Percentiles rank a stretch among this genome's conserved stretches.
Conservation (phyloP, 1,140 invertebrate genomes). For the Aradophagus sp. region DNA sequence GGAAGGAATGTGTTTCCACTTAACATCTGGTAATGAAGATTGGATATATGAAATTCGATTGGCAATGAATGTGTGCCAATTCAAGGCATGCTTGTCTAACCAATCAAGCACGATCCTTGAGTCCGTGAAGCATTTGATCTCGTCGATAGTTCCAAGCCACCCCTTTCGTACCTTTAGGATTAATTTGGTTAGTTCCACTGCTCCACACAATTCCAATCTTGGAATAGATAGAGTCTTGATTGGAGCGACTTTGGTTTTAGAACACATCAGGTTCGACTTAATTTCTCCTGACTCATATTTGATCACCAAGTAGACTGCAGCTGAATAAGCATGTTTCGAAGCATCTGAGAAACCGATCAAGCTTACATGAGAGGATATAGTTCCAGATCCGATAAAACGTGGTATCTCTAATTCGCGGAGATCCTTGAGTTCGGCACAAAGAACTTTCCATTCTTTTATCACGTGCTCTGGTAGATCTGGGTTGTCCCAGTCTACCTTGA, state of each 20-base stretch:
- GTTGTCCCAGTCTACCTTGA: background rate
- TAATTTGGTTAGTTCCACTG: background rate
- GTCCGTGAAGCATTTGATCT: background rate
- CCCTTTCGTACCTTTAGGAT: background rate
- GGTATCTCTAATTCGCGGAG: no score
- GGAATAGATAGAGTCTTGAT: background rate
- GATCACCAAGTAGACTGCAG: background rate
- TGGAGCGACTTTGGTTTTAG: background rate
- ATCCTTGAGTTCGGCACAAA: no score
- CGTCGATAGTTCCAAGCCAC: background rate
- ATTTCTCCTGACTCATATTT: background rate
- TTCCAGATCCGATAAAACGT: no score
- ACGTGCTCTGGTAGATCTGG: no score
- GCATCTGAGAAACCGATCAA: background rate
- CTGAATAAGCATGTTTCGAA: background rate
- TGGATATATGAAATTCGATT: background rate
- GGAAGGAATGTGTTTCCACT: slow-evolving; percentile 2
- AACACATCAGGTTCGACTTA: background rate
- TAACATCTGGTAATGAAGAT: slow-evolving; percentile 14
- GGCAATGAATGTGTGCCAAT: background rate
- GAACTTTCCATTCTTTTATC: no score
- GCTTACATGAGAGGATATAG: no score
- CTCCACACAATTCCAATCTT: background rate
- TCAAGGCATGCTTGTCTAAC: background rate
- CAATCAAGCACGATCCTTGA: background rate